Base-by-base conservation (phyloP, 2,797 vertebrate species). In the Taenioides sp. region DNA sequence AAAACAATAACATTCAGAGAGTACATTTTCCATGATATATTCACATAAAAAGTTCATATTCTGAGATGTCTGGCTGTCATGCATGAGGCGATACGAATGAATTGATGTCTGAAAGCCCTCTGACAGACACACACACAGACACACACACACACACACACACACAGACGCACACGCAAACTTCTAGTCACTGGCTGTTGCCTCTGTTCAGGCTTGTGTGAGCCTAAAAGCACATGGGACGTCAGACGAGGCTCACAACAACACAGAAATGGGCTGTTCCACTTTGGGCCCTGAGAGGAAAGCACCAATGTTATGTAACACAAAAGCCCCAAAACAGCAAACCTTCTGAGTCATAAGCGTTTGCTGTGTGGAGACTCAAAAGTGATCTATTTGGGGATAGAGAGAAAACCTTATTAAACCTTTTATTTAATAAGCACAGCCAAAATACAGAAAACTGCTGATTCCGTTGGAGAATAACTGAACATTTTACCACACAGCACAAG, bases 41-140 rank as follows among this genome's bases (percentile, higher is more conserved):
- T 77, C 81, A 75, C 69, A 76, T 74, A 81, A 59, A 76, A 67
- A 81, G 81, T 72, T 84, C 78, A 80, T 76, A 88, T 88, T 85
- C 72, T 72, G 69, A 79, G 65, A 28, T 65, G 73, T 75, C 67
- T 49, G 68, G 60, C 65, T 54, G 80, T 34, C 73, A 76, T 60
- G 69, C 74, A 72, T 70, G 74, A 76, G 71, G 71, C 80, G 28
- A 69, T 71, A 77, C 16, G 40, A 43, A 43, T 43, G 14, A 43
- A 78, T 85, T 82, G 78, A 67, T 71, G 27, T 75, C 70, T 65
- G 22, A 83, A 88, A 87, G 23, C n/a, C 14, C 31, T 65, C 34
- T 61, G 65, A n/a, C 37, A 54, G 55, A 31, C 23, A 34, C 28
- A 34, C 17, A 34, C 6, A n/a, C 58, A 28, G 27, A 28, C 9